Evolutionary conservation across 1,140 invertebrate species (phyloP).

Genomic region (Nebria ingens): DNA sequence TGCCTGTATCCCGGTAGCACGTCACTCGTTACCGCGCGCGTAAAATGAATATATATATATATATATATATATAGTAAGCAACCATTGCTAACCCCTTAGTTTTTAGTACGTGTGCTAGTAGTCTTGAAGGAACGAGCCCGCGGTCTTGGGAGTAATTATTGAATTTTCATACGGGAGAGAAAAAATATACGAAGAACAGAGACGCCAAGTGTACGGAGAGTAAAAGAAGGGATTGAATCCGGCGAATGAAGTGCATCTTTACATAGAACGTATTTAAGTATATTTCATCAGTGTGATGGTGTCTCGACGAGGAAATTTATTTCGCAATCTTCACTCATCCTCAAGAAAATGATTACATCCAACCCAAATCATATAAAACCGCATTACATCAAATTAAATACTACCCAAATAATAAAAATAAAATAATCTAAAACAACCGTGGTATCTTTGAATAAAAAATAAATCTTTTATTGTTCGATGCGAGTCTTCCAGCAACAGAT

Average conservation of each 20-base stretch:
- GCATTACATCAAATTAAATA: too few relatives aligned
- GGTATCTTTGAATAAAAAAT: too few relatives aligned
- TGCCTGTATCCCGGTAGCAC: too few relatives aligned
- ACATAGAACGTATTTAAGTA: slow-evolving; percentile 8
- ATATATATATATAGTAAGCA: too few relatives aligned
- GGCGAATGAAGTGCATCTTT: slow-evolving; percentile 4
- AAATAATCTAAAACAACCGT: too few relatives aligned
- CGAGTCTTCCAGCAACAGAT: too few relatives aligned
- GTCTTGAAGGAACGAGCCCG: slow-evolving; percentile 4
- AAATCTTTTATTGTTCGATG: too few relatives aligned
- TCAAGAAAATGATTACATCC: too few relatives aligned
- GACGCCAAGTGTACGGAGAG: not conserved
- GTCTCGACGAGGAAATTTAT: not conserved
- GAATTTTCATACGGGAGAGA: slow-evolving; percentile 6
- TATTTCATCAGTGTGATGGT: slow-evolving; percentile 6
- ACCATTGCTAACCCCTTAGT: not conserved
- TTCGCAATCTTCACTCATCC: too few relatives aligned
- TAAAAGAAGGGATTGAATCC: slow-evolving; percentile 3
- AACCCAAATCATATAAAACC: too few relatives aligned
- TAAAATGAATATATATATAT: too few relatives aligned
- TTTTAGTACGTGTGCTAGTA: not conserved
- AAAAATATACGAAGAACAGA: not conserved
- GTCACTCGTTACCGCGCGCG: slow-evolving; percentile 1
- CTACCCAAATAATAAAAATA: too few relatives aligned
- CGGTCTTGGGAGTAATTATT: slow-evolving; percentile 9